Evolutionary conservation across 1,140 invertebrate species (phyloP), one percentile per base, ranked within the genome.

Genomic region (Galendromus occidentalis): DNA sequence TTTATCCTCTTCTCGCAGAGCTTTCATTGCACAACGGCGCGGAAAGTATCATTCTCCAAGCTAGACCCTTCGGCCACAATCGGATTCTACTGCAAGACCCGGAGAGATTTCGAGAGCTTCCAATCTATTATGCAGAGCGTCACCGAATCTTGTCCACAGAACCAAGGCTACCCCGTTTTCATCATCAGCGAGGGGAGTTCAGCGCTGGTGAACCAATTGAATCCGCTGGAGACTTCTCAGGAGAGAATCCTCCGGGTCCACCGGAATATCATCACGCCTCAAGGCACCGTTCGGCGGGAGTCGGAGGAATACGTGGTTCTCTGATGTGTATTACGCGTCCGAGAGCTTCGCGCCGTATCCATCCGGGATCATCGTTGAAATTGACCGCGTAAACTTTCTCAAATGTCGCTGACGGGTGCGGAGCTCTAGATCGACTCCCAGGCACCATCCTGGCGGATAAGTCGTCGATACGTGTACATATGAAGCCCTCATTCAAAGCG

Each of bases 61-160:
- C 88, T 94, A 84, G 90, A 94, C 79, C 90, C 90, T 1, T 91
- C 87, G 65, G 91, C 88, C 75, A 88, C 89, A 69, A 83, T 92
- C 45, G 89, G 88, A n/a, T 93, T 93, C 75, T 91, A 79, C 75
- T 85, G 87, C 71, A 77, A 80, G 45, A 84, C 83, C 65, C 82
- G 82, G 76, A 78, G 81, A 65, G 85, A 91, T 68, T 88, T 91
- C 76, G 80, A 86, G 66, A 83, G 79, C 55, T 86, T 90, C 73
- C 75, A 85, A 42, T 82, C 84, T 82, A 73, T 79, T 81, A 71
- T 80, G 82, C 72, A 76, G 75, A 6, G 14, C 17, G 33, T 29
- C 1, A 59, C 33, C 12, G 51, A 25, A 17, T 4, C 51, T 14
- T 1, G 51, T 25, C 51, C 51, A 22, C 25, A 17, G 14, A 17